Evolutionary conservation across 2,888 invertebrate genomes (phyloP).

Genomic region (Cheilosia scutellata): DNA sequence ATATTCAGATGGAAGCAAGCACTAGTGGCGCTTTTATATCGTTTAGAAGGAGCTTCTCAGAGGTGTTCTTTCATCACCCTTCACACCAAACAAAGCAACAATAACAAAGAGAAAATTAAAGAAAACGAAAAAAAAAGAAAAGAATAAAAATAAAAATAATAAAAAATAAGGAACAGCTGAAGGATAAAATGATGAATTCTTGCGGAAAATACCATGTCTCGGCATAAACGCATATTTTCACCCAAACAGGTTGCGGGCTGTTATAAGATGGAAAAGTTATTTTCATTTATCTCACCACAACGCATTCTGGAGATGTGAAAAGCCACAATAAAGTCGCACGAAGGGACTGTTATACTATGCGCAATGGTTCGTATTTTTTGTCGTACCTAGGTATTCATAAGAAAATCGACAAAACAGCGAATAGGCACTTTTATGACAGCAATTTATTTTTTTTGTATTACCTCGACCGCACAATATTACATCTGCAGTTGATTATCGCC

Average conservation of each 20-base stretch:
- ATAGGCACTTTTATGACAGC: neutral
- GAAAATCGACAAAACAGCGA: neutral
- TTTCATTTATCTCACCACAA: constrained; percentile 23
- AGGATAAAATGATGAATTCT: constrained; percentile 53
- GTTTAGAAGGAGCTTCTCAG: constrained; percentile 8
- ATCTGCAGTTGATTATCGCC: no score
- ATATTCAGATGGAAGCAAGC: constrained; percentile 30
- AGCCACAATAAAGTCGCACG: neutral
- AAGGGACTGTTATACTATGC: no score
- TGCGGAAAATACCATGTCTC: constrained; percentile 37
- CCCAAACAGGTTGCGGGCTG: constrained; percentile 1
- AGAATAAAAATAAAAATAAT: constrained; percentile 2
- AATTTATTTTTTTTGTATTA: no score
- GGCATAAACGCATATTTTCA: constrained; percentile 39
- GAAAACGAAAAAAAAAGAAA: neutral
- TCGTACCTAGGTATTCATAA: no score
- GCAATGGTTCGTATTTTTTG: no score
- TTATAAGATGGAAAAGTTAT: constrained; percentile 26
- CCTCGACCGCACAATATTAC: no score
- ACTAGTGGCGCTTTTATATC: constrained; percentile 31
- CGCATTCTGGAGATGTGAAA: neutral
- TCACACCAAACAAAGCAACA: neutral
- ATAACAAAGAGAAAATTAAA: constrained; percentile 1
- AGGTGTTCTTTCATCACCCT: constrained; percentile 41
- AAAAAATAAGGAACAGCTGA: constrained; percentile 18